Evolutionary conservation across 2,888 invertebrate genomes (phyloP), one percentile per base, ranked within the genome.

Genomic region (Euplagia quadripunctaria): DNA sequence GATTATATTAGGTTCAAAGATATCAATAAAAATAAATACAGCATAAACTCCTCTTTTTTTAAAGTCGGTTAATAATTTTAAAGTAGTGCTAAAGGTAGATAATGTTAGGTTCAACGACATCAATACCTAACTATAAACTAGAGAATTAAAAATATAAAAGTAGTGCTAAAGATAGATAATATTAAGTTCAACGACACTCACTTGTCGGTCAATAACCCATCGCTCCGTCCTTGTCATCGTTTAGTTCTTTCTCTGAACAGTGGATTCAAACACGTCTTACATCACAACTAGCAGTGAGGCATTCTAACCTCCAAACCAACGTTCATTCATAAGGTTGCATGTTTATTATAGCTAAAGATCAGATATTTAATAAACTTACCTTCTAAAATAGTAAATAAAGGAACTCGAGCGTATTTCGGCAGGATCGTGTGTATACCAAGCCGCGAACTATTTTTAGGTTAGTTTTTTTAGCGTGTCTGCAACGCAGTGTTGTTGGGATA

Each of bases 401-500:
- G 63, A 65, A 77, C 74, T 74, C 73, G 74, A 77, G 69, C 75
- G 83, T 77, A 79, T 75, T 81, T 77, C 73, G 63, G 65, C 61
- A 72, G 63, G 70, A 79, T 78, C 75, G 68, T 70, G 76, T 75
- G 79, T 77, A 76, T 70, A 80, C 79, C 78, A 76, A 80, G 77
- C 76, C 72, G 79, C 69, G 81, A 81, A 81, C 82, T 87, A 87
- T 87, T 87, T 88, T 87, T 88, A 87, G 88, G 84, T 88, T 87
- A 86, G 85, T 83, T 87, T 88, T 86, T 85, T 83, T 83, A 79
- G 79, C 1, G 1, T 84, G 83, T 81, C 79, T 68, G 75, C 75
- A 67, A 31, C 31, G 31, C 31, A 31, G 31, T 31, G 2, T 31
- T 31, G 31, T 31, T 31, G 31, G 31, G 31, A 31, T 31, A 31